phyloP scores from a whole-genome alignment of 2,113 vertebrate genomes.

The Lophius piscatorius region DNA sequence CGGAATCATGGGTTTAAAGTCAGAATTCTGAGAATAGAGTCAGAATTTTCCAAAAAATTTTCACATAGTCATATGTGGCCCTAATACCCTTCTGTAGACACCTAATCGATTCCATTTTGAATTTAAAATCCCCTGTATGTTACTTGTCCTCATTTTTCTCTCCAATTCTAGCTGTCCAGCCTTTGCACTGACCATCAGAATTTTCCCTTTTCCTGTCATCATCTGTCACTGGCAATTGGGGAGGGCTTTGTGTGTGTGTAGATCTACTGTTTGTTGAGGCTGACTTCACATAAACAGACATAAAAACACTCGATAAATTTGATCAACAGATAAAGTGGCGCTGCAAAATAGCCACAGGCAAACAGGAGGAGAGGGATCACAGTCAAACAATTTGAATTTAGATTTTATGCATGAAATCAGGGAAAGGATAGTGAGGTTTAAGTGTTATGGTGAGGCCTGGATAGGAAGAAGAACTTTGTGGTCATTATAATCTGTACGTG shows the following conservation, averaged over 20 bases:
- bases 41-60: too few relatives aligned
- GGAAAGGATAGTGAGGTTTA: not conserved
- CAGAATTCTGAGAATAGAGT: too few relatives aligned
- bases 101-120: too few relatives aligned
- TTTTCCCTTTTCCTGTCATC: conserved; percentile 50
- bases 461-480: not conserved
- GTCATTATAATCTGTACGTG: too few relatives aligned
- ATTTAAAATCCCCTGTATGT: too few relatives aligned
- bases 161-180: conserved; percentile 42
- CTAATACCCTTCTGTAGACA: too few relatives aligned
- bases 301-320: conserved; percentile 26
- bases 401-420: conserved; percentile 7
- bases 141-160: conserved; percentile 50
- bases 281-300: conserved; percentile 46
- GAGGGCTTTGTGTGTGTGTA: conserved; percentile 5
- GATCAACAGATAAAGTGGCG: conserved; percentile 39
- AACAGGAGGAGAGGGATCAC: not conserved
- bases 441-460: not conserved
- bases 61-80: too few relatives aligned
- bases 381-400: not conserved
- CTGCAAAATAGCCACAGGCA: conserved; percentile 23
- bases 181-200: conserved; percentile 43
- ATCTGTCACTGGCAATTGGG: conserved; percentile 35
- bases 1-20: too few relatives aligned
- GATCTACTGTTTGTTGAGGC: conserved; percentile 46